Conservation (phyloP, 2,797 vertebrate species). For the Sternarchorhynchus goeldii region DNA sequence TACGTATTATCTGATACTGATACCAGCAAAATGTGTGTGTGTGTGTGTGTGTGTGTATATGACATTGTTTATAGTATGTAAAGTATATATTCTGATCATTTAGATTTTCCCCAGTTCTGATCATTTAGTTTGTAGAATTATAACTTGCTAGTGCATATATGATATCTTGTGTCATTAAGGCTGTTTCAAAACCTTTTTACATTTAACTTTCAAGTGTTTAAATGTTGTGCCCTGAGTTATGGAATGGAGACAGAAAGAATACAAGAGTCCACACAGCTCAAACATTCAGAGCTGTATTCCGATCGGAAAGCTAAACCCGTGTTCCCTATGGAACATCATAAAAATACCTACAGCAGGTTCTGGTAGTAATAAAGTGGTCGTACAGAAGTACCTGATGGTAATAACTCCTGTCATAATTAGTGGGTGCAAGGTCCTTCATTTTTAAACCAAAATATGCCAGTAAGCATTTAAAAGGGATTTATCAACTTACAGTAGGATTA, state of each 20-base stretch:
- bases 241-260: slow-evolving; percentile 6
- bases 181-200: slow-evolving; percentile 1
- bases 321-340: no score
- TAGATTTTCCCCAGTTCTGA: no score
- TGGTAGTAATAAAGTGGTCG: slow-evolving; percentile 6
- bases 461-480: slow-evolving; percentile 63
- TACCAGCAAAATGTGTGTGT: slow-evolving; percentile 42
- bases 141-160: slow-evolving; percentile 5
- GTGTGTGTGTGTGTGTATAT: slow-evolving; percentile 5
- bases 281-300: no score
- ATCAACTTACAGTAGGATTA: slow-evolving; percentile 54
- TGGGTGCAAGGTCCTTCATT: not conserved
- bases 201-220: not conserved
- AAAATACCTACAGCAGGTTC: not conserved
- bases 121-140: no score
- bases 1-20: slow-evolving; percentile 54
- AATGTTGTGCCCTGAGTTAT: slow-evolving; percentile 3
- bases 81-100: no score
- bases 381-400: not conserved
- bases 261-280: not conserved
- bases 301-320: no score
- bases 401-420: slow-evolving; percentile 22
- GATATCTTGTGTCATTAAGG: not conserved
- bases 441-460: slow-evolving; percentile 68
- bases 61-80: not conserved